These are phyloP conservation scores for Anaspis maculata DNA, from an alignment of 2,888 invertebrate species.

Conservation along the genomic window DNA sequence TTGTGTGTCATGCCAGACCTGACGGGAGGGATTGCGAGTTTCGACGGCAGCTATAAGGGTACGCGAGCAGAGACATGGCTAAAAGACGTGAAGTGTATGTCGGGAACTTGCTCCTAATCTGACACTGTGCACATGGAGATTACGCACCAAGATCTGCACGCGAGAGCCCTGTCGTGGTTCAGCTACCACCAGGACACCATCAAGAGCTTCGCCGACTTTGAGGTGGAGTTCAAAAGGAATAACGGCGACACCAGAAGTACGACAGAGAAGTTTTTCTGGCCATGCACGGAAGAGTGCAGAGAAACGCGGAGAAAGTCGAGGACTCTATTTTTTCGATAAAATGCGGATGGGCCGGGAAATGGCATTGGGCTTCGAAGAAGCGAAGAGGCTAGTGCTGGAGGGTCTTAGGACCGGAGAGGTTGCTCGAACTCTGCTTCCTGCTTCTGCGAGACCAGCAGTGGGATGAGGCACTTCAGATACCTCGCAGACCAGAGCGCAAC, in stretches of 20 bases:
- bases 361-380: background rate
- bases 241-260: background rate
- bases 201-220: too few relatives aligned
- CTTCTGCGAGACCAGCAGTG: background rate
- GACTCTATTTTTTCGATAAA: conserved; percentile 4
- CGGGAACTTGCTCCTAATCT: too few relatives aligned
- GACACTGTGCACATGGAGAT: conserved; percentile 5
- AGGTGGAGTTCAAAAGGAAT: too few relatives aligned
- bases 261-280: background rate
- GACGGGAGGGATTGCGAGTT: too few relatives aligned
- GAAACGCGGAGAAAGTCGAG: background rate
- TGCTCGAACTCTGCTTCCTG: background rate
- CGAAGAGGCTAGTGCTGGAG: conserved; percentile 1
- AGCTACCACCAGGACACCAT: too few relatives aligned
- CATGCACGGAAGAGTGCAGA: background rate
- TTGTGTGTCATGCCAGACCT: too few relatives aligned
- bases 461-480: too few relatives aligned
- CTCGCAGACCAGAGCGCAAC: too few relatives aligned
- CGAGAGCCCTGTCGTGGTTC: conserved; percentile 3
- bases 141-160: conserved; percentile 4
- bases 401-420: conserved; percentile 2
- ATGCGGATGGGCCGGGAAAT: conserved; percentile 3
- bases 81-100: too few relatives aligned
- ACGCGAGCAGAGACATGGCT: too few relatives aligned
- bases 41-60: too few relatives aligned